These are phyloP conservation scores for Drosophila tani DNA, from an alignment of 1,140 invertebrate species.

Conservation along the genomic window DNA sequence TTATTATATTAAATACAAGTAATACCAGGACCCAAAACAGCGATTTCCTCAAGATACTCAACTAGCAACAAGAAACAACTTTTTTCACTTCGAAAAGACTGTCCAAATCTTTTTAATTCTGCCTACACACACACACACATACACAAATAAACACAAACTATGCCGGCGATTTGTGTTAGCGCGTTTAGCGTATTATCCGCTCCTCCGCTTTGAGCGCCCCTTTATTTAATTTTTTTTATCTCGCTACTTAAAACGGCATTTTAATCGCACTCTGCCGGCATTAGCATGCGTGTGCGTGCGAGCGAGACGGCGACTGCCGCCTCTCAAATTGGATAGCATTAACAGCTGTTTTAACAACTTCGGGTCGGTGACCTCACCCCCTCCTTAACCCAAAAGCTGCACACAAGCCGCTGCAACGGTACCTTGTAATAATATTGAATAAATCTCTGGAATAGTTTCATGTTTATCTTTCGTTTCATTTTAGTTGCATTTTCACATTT, in stretches of 20 bases:
- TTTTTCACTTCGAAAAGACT: neutral
- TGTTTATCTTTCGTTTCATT: constrained; percentile 18
- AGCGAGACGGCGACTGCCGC: neutral
- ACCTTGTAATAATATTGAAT: constrained; percentile 6
- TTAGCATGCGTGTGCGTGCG: constrained; percentile 27
- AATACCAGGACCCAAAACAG: neutral
- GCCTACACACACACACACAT: neutral
- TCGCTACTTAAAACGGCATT: constrained; percentile 64
- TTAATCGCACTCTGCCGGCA: constrained; percentile 59
- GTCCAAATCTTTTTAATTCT: neutral
- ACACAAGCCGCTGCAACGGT: constrained; percentile 23
- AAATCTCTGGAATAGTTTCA: constrained; percentile 8
- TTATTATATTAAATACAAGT: neutral
- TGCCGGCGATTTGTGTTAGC: constrained; percentile 58
- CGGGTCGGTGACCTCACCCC: constrained; percentile 17
- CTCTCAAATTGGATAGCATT: constrained; percentile 22
- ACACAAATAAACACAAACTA: constrained; percentile 10
- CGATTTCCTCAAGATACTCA: neutral
- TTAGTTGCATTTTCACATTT: constrained; percentile 74
- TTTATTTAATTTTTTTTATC: constrained; percentile 6
- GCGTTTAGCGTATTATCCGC: constrained; percentile 30
- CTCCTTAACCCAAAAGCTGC: neutral
- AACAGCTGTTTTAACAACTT: constrained; percentile 22
- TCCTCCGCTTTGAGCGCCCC: constrained; percentile 11
- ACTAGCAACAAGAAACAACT: neutral